Base-by-base conservation (phyloP, 92 coral and sea anemone genomes). In the Epizoanthus rinbou region DNA sequence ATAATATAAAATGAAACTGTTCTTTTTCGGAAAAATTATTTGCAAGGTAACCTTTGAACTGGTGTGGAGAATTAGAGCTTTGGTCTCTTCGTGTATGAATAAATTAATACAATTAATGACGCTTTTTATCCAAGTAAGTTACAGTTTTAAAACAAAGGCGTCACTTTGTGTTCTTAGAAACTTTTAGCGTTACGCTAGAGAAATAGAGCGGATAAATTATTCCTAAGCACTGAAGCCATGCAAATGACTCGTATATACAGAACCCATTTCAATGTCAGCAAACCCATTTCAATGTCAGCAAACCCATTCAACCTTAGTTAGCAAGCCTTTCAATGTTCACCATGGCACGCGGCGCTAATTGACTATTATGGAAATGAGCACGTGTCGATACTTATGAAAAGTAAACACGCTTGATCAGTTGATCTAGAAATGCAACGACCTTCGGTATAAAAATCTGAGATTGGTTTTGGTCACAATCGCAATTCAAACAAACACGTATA, bases 311-410 rank as follows among this genome's bases (percentile, higher is more conserved):
- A 74, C 64, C 14, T 47, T 0, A 47, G 39, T 7, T 8, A 11
- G 53, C 1, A 10, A 8, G 11, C 53, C 13, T 47, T 47, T 8
- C 10, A 9, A 13, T 23, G 80, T 53, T 74, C 43, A 15, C 24
- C 74, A 35, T 64, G 93, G 92, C 97, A 93, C 97, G 92, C 88
- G 97, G 97, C 93, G 28, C 15, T 85, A 79, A 86, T 88, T 80
- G 79, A 76, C 54, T 33, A 64, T 70, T 80, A 90, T 90, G 94
- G 81, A 63, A 90, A 88, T 88, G 41, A 88, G 86, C 98, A 93
- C 98, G 98, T 93, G 98, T 86, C 65, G 22, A 2, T 56, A 65
- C 88, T 90, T 74, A 45, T 79, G 69, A 39, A 63, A 19, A 41
- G 56, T 85, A 86, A 81, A 85, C 66, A 87, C 22, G 80, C 50